phyloP scores from a whole-genome alignment of 1,140 invertebrate genomes.

The Camponotus floridanus region DNA sequence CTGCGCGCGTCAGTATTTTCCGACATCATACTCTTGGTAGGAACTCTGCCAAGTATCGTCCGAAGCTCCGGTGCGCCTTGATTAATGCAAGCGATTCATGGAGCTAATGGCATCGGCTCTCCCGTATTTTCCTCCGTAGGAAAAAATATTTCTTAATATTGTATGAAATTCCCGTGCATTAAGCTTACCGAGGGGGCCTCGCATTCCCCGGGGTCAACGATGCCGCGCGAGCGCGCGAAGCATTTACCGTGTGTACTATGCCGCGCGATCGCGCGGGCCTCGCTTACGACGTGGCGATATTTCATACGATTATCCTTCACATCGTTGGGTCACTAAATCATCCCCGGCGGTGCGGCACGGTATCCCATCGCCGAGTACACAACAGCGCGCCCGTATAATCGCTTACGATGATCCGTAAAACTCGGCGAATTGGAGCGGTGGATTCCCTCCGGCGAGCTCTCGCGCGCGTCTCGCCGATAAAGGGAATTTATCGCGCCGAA shows the following conservation, averaged over 20 bases:
- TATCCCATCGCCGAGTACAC: conserved; percentile 48
- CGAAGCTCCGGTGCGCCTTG: background rate
- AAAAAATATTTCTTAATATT: conserved; percentile 71
- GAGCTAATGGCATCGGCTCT: conserved; percentile 62
- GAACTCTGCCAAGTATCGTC: conserved; percentile 17
- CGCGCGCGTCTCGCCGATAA: background rate
- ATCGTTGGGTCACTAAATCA: conserved; percentile 73
- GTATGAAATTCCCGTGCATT: conserved; percentile 68
- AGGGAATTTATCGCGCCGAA: conserved; percentile 11
- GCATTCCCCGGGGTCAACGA: conserved; percentile 72
- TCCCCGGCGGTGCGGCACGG: conserved; percentile 25
- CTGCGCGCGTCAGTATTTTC: conserved; percentile 49
- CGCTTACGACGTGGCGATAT: conserved; percentile 65
- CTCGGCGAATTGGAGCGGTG: conserved; percentile 59
- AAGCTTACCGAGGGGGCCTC: conserved; percentile 54
- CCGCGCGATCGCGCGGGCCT: conserved; percentile 46
- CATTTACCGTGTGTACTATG: conserved; percentile 44
- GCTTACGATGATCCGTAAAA: conserved; percentile 59
- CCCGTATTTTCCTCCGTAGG: conserved; percentile 49
- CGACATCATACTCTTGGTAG: conserved; percentile 42
- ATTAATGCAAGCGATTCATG: conserved; percentile 71
- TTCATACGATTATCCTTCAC: conserved; percentile 73
- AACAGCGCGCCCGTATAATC: conserved; percentile 46
- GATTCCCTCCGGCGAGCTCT: background rate
- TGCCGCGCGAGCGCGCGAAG: conserved; percentile 52